Conservation (phyloP, 2,797 vertebrate species). For the Pterois miles region DNA sequence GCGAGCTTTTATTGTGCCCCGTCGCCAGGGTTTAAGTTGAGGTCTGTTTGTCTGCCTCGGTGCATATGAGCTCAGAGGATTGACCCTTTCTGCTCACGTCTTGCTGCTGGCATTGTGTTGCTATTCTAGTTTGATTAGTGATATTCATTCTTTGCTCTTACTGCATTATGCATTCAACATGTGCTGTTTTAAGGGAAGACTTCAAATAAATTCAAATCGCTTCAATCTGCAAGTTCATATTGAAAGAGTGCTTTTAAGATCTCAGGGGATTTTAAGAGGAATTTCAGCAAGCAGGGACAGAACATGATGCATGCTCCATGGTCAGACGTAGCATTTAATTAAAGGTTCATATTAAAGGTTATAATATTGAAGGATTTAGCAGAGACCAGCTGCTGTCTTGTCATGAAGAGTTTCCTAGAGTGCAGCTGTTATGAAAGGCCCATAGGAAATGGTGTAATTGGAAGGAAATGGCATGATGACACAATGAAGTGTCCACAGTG, state of each 20-base stretch:
- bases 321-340: slow-evolving; percentile 10
- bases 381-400: neutral
- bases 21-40: slow-evolving; percentile 30
- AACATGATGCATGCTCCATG: neutral
- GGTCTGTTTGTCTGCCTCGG: slow-evolving; percentile 30
- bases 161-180: neutral
- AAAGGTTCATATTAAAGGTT: slow-evolving; percentile 9
- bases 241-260: neutral
- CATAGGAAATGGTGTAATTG: slow-evolving; percentile 24
- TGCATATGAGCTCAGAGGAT: slow-evolving; percentile 22
- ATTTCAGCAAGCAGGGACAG: neutral
- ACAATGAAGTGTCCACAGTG: neutral
- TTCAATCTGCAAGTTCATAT: neutral
- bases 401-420: neutral
- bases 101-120: neutral
- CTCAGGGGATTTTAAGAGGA: neutral
- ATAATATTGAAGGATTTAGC: neutral
- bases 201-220: too few relatives aligned
- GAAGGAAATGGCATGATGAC: neutral
- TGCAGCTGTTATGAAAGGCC: neutral
- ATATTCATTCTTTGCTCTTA: neutral
- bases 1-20: slow-evolving; percentile 55
- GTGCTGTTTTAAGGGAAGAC: neutral
- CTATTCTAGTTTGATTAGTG: neutral
- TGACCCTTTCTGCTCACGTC: slow-evolving; percentile 3